Base-by-base conservation (phyloP, 2,888 invertebrate genomes). In the Lepeophtheirus nordmannii region DNA sequence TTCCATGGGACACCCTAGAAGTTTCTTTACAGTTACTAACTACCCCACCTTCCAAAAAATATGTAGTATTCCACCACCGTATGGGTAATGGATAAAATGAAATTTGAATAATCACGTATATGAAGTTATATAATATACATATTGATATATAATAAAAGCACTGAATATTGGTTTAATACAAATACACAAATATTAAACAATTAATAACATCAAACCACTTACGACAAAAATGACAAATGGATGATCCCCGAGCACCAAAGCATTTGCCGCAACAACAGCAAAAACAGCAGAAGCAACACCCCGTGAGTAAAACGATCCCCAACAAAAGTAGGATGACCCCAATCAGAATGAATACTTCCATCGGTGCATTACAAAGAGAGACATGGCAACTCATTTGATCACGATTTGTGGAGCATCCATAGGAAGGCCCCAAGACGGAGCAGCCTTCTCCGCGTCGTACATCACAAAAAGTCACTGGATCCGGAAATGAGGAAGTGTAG, bases 191-290 rank as follows among this genome's bases (percentile, higher is more conserved):
- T n/a, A n/a, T n/a, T n/a, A n/a, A n/a, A n/a, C n/a, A n/a, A n/a
- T n/a, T n/a, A 30, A 30, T 30, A 30, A 5, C 2, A 30, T 5
- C 7, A 30, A 30, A 30, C 2, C 30, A 46, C 53, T 46, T 46
- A 46, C 53, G 53, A 46, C 53, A 46, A 46, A 46, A 46, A 46
- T 46, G 53, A 17, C 53, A 46, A 46, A 46, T 46, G 53, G 53
- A 46, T 14, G 53, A 14, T 46, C 53, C 53, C 53, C 17, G 14
- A 17, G 17, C n/a, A 1, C 53, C 53, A 46, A 14, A 46, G 53
- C 53, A 46, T 17, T 46, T 46, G 5, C 53, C 53, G 8, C 53
- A 46, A 17, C 53, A 46, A 46, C 53, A 46, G 8, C 53, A 46
- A 17, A 46, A 46, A 17, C 53, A 46, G 17, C 53, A 46, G 17